phyloP scores from a whole-genome alignment of 2,888 invertebrate genomes.

The Cryptocheilus praepositus region DNA sequence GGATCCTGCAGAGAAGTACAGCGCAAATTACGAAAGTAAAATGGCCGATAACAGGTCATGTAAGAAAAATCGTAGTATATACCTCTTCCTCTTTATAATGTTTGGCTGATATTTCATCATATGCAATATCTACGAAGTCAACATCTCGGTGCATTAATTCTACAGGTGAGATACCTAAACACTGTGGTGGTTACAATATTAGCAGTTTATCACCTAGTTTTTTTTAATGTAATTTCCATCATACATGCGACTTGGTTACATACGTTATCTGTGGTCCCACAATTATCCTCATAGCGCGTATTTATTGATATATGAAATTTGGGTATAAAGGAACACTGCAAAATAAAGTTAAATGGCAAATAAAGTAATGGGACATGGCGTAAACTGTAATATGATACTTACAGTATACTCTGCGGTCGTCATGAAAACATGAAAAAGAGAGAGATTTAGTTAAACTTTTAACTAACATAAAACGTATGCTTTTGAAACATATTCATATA shows the following conservation, averaged over 20 bases:
- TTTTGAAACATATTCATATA: background rate
- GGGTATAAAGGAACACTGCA: slow-evolving; percentile 93
- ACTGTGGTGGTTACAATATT: slow-evolving; percentile 77
- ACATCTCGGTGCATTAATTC: slow-evolving; percentile 84
- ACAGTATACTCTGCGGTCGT: slow-evolving; percentile 83
- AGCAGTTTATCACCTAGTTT: background rate
- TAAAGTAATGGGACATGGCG: too few relatives aligned
- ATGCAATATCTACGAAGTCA: slow-evolving; percentile 91
- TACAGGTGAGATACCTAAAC: slow-evolving; percentile 83
- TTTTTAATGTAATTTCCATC: background rate
- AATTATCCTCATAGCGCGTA: slow-evolving; percentile 93
- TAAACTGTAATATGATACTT: slow-evolving; percentile 72
- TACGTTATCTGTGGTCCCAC: slow-evolving; percentile 92
- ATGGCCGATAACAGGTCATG: background rate
- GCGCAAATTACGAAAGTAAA: background rate
- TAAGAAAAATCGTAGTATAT: slow-evolving; percentile 21
- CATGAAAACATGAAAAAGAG: slow-evolving; percentile 54
- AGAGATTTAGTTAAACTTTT: slow-evolving; percentile 29
- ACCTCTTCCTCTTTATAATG: slow-evolving; percentile 92
- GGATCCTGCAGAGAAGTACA: slow-evolving; percentile 78
- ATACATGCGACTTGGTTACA: slow-evolving; percentile 69
- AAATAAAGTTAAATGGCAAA: slow-evolving; percentile 61
- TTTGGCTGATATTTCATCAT: slow-evolving; percentile 89
- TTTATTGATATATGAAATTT: slow-evolving; percentile 90
- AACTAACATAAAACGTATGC: slow-evolving; percentile 12